Evolutionary conservation across 2,113 vertebrate genomes (phyloP).

Genomic region (Parotia lawesii): DNA sequence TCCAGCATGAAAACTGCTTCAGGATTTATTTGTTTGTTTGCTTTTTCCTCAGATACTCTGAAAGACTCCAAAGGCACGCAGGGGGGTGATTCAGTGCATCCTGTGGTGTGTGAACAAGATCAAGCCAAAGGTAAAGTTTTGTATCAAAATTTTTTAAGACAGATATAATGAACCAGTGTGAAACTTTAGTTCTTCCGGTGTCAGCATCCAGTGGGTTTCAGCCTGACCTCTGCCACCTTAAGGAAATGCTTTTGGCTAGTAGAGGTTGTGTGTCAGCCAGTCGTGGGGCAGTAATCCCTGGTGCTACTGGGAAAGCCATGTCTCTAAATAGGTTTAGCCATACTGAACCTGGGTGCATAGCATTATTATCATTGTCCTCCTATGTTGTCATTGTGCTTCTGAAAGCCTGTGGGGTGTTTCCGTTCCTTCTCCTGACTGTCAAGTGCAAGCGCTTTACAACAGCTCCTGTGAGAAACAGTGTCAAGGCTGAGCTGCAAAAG

Average conservation of each 20-base stretch:
- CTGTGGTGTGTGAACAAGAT: slow-evolving; percentile 47
- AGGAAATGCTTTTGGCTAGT: not conserved
- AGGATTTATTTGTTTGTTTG: slow-evolving; percentile 12
- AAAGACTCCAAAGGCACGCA: slow-evolving; percentile 3
- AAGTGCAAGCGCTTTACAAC: not conserved
- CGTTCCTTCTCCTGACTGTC: not conserved
- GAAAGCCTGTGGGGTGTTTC: not conserved
- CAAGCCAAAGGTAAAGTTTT: slow-evolving; percentile 59
- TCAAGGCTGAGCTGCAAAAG: not conserved
- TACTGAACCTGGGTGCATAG: not conserved
- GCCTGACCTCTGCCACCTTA: not conserved
- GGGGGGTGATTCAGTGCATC: slow-evolving; percentile 21
- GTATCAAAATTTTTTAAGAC: not conserved
- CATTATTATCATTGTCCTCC: not conserved
- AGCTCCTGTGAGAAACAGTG: not conserved
- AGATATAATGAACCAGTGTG: not conserved
- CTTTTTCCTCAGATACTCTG: slow-evolving; percentile 55
- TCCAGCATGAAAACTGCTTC: not conserved
- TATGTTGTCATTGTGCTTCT: not conserved
- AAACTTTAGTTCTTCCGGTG: not conserved
- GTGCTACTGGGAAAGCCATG: not conserved
- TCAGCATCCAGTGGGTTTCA: not conserved
- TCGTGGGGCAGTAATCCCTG: not conserved
- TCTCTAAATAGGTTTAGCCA: not conserved
- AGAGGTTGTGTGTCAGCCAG: not conserved